Percentiles rank a stretch among this genome's conserved stretches.
Evolutionary conservation across 2,888 invertebrate species (phyloP).

Genomic region (Leistus spinibarbis): DNA sequence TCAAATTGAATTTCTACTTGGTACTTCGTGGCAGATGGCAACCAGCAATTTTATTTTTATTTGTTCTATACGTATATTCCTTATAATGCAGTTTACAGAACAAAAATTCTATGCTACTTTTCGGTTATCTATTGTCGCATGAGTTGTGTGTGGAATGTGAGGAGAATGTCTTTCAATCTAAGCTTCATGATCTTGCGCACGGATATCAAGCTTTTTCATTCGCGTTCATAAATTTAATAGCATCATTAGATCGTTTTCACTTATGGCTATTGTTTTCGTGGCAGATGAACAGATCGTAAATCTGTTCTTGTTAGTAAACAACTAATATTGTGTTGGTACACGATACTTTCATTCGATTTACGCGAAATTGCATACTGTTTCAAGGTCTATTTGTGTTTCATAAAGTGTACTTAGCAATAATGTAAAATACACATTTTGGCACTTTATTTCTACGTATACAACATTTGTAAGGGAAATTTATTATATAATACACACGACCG

Average conservation of each 20-base stretch:
- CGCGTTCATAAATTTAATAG: neutral
- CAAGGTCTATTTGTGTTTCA: neutral
- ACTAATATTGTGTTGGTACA: neutral
- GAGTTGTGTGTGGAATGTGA: neutral
- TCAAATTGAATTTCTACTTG: too few relatives aligned
- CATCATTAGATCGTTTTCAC: neutral
- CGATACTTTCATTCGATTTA: neutral
- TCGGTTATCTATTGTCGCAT: neutral
- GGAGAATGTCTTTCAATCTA: neutral
- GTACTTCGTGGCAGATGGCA: too few relatives aligned
- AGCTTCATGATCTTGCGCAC: neutral
- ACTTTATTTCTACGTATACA: neutral
- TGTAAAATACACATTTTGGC: neutral
- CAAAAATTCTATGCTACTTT: too few relatives aligned
- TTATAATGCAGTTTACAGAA: too few relatives aligned
- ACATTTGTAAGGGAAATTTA: neutral
- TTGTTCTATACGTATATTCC: too few relatives aligned
- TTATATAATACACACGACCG: too few relatives aligned
- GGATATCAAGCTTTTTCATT: neutral
- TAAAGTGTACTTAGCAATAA: neutral
- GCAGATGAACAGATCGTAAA: neutral
- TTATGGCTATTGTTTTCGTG: neutral
- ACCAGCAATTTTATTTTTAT: neutral
- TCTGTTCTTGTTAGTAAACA: too few relatives aligned
- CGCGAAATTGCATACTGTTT: neutral